Conservation (phyloP, 2,888 invertebrate genomes). For the Hemaris fuciformis region DNA sequence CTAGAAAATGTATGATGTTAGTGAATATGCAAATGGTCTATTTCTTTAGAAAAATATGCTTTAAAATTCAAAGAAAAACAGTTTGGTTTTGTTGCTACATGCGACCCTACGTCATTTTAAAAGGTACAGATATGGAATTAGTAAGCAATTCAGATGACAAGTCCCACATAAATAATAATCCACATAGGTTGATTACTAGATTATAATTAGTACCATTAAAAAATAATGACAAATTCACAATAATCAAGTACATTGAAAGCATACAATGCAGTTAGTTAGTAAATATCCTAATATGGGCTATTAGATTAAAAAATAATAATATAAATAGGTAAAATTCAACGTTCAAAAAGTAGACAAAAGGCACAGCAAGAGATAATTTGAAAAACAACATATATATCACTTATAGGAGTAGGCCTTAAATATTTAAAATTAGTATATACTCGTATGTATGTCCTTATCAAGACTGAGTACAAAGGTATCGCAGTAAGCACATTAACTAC, state of each 20-base stretch:
- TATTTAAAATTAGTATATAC: not conserved
- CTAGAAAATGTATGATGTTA: not conserved
- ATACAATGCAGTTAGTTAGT: not conserved
- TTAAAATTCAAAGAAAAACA: not conserved
- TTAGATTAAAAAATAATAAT: not conserved
- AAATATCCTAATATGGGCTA: not conserved
- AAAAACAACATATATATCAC: not conserved
- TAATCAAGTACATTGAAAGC: not conserved
- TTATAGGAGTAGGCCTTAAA: not conserved
- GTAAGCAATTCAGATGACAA: no score
- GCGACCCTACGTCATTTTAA: not conserved
- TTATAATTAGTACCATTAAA: not conserved
- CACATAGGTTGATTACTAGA: not conserved
- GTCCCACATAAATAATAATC: not conserved
- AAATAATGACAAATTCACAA: not conserved
- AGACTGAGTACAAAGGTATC: not conserved
- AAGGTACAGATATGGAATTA: not conserved
- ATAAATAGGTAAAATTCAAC: not conserved
- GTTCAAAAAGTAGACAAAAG: constrained; percentile 7
- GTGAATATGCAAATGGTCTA: not conserved
- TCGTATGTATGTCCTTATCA: no score
- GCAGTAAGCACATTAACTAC: constrained; percentile 66
- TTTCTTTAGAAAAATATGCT: no score
- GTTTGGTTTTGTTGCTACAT: not conserved
- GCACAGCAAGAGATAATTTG: constrained; percentile 2